Evolutionary conservation across 2,113 vertebrate species (phyloP).

Genomic region (Leiothrix lutea): DNA sequence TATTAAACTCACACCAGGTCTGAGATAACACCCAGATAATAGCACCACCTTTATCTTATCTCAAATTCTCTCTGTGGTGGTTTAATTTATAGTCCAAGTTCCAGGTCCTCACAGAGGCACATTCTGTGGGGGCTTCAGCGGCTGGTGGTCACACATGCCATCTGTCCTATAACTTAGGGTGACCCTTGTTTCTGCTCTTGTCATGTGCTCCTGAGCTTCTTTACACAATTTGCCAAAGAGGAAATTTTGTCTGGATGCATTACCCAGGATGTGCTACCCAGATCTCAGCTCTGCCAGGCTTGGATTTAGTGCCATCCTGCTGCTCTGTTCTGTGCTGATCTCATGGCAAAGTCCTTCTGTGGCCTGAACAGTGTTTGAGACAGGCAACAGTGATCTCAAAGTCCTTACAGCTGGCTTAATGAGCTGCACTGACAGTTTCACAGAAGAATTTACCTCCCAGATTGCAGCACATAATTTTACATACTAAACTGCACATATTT

Average conservation of each 20-base stretch:
- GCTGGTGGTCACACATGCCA: neutral
- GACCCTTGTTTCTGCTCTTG: neutral
- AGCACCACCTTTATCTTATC: neutral
- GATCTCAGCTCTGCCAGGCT: neutral
- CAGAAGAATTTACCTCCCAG: neutral
- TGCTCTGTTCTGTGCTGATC: neutral
- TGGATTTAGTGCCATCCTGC: neutral
- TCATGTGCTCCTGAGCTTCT: neutral
- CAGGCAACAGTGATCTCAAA: fast-evolving
- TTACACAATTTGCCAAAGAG: fast-evolving
- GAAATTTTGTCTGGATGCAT: neutral
- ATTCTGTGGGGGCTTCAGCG: neutral
- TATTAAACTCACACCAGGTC: neutral
- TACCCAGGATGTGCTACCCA: neutral
- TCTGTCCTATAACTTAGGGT: neutral
- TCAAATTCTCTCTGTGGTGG: fast-evolving
- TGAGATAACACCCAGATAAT: neutral
- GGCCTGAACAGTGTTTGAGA: neutral
- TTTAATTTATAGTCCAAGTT: neutral
- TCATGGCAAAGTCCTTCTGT: neutral
- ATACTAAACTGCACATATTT: neutral
- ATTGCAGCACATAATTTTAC: neutral
- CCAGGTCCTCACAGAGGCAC: neutral
- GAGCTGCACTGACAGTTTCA: neutral
- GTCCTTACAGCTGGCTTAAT: neutral